Base-by-base conservation (phyloP, 1,140 invertebrate species). In the Zeugodacus cucurbitae region DNA sequence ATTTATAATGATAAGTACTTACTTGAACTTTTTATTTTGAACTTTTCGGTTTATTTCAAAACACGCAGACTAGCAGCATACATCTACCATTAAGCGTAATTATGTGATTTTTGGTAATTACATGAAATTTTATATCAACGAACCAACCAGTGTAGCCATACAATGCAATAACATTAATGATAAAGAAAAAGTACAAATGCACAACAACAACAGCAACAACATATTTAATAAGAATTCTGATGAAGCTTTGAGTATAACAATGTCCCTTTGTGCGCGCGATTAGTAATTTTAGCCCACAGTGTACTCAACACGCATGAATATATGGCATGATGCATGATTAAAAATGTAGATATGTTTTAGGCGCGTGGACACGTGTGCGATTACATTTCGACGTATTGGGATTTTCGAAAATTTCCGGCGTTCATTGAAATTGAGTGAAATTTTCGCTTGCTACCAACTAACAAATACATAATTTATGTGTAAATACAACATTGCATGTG, bases 91-190 rank as follows among this genome's bases (percentile, higher is more conserved):
- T 87, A 87, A 34, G 86, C 34, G 86, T 87, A 87, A 87, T 87
- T 87, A 87, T 87, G 32, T 87, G 58, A 87, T 87, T 87, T 87
- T 87, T 87, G 58, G 37, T 87, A 64, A 87, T 87, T 87, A 87
- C 32, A 87, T 26, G 58, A 62, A 87, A 87, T 59, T 87, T 34
- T 54, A n/a, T 74, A 41, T 74, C 3, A 74, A 74, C 67, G 34
- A 34, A 34, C 67, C 67, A 41, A 14, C 62, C 14, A 54, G 48
- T 54, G 20, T n/a, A n/a, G n/a, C 48, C 26, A 62, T 59, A 37
- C 32, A 70, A 41, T 22, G 14, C 67, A 74, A 74, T 74, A 32
- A 6, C 17, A 41, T 41, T 41, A 74, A 41, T 74, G 34, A 22
- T 34, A 41, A 74, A 22, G 17, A 41, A 74, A 74, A 74, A 41